phyloP scores from a whole-genome alignment of 2,113 vertebrate species.

The Numenius arquata region DNA sequence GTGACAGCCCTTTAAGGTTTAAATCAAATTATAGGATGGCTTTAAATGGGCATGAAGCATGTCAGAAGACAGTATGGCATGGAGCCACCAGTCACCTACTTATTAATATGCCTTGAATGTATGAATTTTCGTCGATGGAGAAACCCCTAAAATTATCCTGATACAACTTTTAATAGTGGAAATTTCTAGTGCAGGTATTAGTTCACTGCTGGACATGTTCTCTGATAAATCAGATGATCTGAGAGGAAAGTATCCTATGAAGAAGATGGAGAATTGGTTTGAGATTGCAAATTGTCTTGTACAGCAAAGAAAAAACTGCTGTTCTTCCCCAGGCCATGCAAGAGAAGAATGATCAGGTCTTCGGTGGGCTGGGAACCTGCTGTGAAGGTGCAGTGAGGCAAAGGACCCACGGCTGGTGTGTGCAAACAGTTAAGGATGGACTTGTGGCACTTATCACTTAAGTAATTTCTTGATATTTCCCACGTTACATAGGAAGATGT shows the following conservation, averaged over 20 bases:
- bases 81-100: background rate
- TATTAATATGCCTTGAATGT: background rate
- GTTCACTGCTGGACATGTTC: background rate
- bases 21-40: background rate
- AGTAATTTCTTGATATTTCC: background rate
- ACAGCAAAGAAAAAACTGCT: background rate
- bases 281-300: background rate
- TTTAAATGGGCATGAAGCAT: background rate
- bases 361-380: background rate
- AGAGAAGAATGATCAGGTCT: background rate
- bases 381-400: background rate
- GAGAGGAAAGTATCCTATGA: background rate
- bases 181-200: background rate
- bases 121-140: background rate
- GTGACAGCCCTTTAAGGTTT: background rate
- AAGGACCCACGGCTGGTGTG: fast-evolving
- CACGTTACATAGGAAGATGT: background rate
- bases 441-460: background rate
- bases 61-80: background rate
- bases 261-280: background rate
- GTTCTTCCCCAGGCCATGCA: background rate
- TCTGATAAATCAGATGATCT: background rate
- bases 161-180: background rate
- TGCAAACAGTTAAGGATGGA: background rate
- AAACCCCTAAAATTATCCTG: background rate